Conservation (phyloP, 2,888 invertebrate genomes). For the Amblyjoppa fuscipennis region DNA sequence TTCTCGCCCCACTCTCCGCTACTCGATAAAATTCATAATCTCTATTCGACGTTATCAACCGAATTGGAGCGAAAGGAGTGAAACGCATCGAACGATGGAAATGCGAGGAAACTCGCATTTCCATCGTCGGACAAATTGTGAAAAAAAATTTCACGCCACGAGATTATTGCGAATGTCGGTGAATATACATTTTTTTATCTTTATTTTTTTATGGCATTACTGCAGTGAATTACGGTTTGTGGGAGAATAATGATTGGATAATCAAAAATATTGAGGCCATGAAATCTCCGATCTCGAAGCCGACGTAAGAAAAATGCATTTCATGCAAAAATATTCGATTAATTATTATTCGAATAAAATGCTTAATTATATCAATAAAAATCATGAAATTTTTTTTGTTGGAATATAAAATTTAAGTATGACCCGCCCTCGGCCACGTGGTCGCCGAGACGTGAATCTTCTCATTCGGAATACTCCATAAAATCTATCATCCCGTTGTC, state of each 20-base stretch:
- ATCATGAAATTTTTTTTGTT: not conserved
- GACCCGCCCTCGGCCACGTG: not conserved
- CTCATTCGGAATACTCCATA: constrained; percentile 14
- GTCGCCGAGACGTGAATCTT: not conserved
- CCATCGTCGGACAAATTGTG: not conserved
- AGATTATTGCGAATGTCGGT: too few species aligned
- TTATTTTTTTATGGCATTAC: too few species aligned
- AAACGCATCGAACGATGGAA: constrained; percentile 7
- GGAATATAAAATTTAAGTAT: not conserved
- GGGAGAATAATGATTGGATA: too few species aligned
- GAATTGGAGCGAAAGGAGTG: constrained; percentile 22
- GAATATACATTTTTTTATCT: too few species aligned
- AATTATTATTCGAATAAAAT: not conserved
- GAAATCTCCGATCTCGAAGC: too few species aligned
- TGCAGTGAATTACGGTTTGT: too few species aligned
- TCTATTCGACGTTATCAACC: constrained; percentile 43
- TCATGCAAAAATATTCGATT: too few species aligned
- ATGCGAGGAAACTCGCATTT: not conserved
- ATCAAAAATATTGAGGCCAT: too few species aligned
- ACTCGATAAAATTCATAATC: constrained; percentile 67
- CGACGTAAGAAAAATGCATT: too few species aligned
- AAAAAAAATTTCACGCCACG: constrained; percentile 29
- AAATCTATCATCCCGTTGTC: constrained; percentile 17
- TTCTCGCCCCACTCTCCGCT: constrained; percentile 17
- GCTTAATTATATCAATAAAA: not conserved